Conservation (phyloP, 1,140 invertebrate species). For the Agrypnia vestita region DNA sequence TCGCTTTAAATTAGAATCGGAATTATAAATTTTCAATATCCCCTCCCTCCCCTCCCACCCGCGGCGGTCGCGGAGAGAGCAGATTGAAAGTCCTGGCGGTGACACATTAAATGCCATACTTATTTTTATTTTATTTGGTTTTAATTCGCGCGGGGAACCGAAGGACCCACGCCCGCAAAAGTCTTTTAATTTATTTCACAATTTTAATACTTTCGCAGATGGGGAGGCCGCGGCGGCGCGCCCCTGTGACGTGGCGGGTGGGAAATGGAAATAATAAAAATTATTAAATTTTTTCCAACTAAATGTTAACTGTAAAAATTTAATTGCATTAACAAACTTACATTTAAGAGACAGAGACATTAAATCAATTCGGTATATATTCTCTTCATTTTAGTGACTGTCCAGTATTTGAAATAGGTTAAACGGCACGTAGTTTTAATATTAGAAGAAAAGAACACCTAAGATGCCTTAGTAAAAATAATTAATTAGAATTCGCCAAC, state of each 20-base stretch:
- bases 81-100: constrained; percentile 61
- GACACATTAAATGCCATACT: constrained; percentile 62
- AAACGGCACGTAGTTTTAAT: no score
- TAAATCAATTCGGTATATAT: no score
- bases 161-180: constrained; percentile 51
- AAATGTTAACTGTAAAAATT: no score
- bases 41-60: not conserved
- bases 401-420: no score
- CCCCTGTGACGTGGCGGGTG: not conserved
- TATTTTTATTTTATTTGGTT: constrained; percentile 62
- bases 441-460: no score
- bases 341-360: no score
- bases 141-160: constrained; percentile 58
- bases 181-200: constrained; percentile 61
- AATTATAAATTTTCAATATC: constrained; percentile 62
- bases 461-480: no score
- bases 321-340: no score
- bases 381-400: no score
- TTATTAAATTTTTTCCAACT: no score
- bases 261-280: not conserved
- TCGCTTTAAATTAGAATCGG: constrained; percentile 61
- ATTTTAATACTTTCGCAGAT: constrained; percentile 59
- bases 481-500: no score
- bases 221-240: not conserved
- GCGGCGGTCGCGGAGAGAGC: constrained; percentile 37